Evolutionary conservation across 2,888 invertebrate species (phyloP).

Genomic region (Xylota sylvarum): DNA sequence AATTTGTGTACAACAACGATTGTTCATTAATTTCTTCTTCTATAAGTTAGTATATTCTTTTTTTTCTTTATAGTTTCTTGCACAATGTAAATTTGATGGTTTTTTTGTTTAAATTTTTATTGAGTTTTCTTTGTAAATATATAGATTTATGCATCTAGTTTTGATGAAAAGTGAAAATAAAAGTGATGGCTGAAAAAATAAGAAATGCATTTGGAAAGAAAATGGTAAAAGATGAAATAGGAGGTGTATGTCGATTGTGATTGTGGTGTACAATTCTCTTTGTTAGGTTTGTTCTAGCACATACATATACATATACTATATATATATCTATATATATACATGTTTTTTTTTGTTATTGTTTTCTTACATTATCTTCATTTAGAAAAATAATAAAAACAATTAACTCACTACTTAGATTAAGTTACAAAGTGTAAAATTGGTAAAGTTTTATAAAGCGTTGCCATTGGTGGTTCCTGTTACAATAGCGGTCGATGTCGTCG

Average conservation of each 20-base stretch:
- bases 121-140: slow-evolving; percentile 74
- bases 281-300: slow-evolving; percentile 59
- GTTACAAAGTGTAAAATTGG: slow-evolving; percentile 76
- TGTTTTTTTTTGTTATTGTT: slow-evolving; percentile 34
- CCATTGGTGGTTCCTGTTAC: slow-evolving; percentile 85
- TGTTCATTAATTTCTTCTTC: slow-evolving; percentile 68
- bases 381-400: slow-evolving; percentile 62
- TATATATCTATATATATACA: slow-evolving; percentile 43
- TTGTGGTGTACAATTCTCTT: slow-evolving; percentile 55
- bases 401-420: slow-evolving; percentile 74
- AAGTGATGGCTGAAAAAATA: slow-evolving; percentile 11
- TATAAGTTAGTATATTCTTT: slow-evolving; percentile 74
- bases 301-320: slow-evolving; percentile 57
- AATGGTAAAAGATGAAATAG: slow-evolving; percentile 38
- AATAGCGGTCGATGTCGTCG: slow-evolving; percentile 80
- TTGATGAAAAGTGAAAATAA: slow-evolving; percentile 1
- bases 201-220: slow-evolving; percentile 45
- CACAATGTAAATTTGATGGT: slow-evolving; percentile 71
- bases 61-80: slow-evolving; percentile 68
- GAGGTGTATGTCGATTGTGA: slow-evolving; percentile 56
- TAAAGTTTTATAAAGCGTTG: slow-evolving; percentile 82
- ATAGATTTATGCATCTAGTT: slow-evolving; percentile 69
- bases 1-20: slow-evolving; percentile 75
- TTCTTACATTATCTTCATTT: slow-evolving; percentile 45
- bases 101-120: slow-evolving; percentile 58